Evolutionary conservation across 2,113 vertebrate species (phyloP).

Genomic region (Andinoacara biseriatus): DNA sequence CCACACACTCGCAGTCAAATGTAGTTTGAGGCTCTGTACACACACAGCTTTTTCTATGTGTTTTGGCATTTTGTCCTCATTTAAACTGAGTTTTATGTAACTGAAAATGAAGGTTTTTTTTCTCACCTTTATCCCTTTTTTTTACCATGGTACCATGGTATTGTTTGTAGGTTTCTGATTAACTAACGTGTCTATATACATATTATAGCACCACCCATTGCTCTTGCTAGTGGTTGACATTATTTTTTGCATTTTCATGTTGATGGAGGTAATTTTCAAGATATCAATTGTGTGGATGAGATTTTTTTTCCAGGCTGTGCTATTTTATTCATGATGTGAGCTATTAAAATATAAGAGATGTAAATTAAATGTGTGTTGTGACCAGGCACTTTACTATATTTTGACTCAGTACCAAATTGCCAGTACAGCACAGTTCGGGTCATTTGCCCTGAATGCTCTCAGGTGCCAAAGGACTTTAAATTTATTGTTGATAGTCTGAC

Average conservation of each 20-base stretch:
- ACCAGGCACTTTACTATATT: neutral
- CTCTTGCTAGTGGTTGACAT: neutral
- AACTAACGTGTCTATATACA: neutral
- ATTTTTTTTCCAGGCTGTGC: no score
- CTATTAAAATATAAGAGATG: neutral
- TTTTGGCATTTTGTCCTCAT: neutral
- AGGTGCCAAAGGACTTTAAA: no score
- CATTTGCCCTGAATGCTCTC: no score
- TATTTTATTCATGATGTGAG: neutral
- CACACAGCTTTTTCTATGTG: neutral
- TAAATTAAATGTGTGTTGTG: neutral
- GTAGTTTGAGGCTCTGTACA: neutral
- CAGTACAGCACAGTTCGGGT: neutral
- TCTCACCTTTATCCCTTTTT: neutral
- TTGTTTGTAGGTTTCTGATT: neutral
- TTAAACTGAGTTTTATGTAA: neutral
- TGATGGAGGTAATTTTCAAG: neutral
- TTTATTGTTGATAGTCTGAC: no score
- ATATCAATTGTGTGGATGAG: neutral
- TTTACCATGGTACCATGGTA: rapidly evolving
- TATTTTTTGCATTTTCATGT: neutral
- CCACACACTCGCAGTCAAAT: neutral
- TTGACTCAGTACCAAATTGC: neutral
- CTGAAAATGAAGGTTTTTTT: neutral
- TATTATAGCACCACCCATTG: neutral